Evolutionary conservation across 2,888 invertebrate species (phyloP), one percentile per base, ranked within the genome.

Genomic region (Margaritifera margaritifera): DNA sequence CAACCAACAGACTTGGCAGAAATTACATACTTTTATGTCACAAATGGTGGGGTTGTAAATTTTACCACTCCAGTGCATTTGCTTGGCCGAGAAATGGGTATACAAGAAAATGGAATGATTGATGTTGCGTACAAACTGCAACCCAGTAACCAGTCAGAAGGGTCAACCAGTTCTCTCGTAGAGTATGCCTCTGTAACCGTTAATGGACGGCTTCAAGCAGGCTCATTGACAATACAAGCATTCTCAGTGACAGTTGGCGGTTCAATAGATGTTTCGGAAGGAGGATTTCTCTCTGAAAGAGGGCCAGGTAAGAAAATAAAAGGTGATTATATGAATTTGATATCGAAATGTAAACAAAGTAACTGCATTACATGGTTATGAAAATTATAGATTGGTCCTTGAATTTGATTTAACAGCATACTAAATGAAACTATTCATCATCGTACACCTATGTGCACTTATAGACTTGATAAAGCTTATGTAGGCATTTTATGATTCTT

Each of bases 301-400:
- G 84, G 84, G 42, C 81, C 80, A 71, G 84, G 84, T 82, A 62
- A 68, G 68, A 59, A 22, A 65, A 42, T 42, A 42, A 2, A 42
- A 42, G 42, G n/a, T 15, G 15, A 15, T 42, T 42, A 42, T 3
- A 42, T 15, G 2, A 42, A 8, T 42, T 15, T 42, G 15, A 42
- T 3, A 11, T 3, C 11, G 42, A 42, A 42, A 42, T 42, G 15
- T 42, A 42, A 42, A 42, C 42, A 42, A 8, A 42, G 11, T 42
- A 42, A 8, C 31, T 15, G 42, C 15, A 42, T 42, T 42, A 15
- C 11, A 42, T 15, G 42, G 42, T 42, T 42, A 42, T 42, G 11
- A 42, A 2, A 42, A 42, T 42, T 42, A 42, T 42, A 42, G 2
- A 42, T n/a, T n/a, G n/a, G n/a, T n/a, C n/a, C n/a, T n/a, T n/a